These are phyloP conservation scores for Tetrao urogallus DNA, from an alignment of 2,113 vertebrate species.

Conservation along the genomic window DNA sequence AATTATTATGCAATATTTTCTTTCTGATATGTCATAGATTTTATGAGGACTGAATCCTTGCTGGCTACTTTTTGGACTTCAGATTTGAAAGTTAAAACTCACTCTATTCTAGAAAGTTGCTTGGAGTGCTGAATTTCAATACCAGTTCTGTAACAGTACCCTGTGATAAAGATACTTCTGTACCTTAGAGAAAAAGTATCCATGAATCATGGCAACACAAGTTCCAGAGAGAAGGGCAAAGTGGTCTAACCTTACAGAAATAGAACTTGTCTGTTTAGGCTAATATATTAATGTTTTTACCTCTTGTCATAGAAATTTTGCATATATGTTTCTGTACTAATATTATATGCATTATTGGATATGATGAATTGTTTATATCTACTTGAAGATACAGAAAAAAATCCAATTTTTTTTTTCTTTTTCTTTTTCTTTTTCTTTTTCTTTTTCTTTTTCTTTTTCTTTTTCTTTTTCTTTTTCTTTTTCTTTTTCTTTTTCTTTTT, in stretches of 20 bases:
- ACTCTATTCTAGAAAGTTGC: not conserved
- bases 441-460: not conserved
- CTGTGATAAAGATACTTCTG: not conserved
- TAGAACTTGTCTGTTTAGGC: not conserved
- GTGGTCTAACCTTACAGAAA: not conserved
- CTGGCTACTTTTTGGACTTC: not conserved
- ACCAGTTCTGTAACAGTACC: not conserved
- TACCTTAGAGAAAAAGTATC: not conserved
- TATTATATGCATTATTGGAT: not conserved
- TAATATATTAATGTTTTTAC: not conserved
- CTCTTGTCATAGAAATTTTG: conserved; percentile 1
- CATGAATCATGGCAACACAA: not conserved
- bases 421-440: not conserved
- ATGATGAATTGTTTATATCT: conserved; percentile 10
- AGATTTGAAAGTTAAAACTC: not conserved
- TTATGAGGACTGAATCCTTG: not conserved
- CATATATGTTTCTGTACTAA: not conserved
- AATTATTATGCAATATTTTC: not conserved
- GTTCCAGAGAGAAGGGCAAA: not conserved
- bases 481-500: not conserved
- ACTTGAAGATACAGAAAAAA: conserved; percentile 34
- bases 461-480: not conserved
- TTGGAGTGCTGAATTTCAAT: conserved; percentile 3
- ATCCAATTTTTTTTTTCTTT: not conserved
- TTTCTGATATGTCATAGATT: not conserved